Conservation (phyloP, 2,888 invertebrate species). For the Hydroisotoma schaefferi region DNA sequence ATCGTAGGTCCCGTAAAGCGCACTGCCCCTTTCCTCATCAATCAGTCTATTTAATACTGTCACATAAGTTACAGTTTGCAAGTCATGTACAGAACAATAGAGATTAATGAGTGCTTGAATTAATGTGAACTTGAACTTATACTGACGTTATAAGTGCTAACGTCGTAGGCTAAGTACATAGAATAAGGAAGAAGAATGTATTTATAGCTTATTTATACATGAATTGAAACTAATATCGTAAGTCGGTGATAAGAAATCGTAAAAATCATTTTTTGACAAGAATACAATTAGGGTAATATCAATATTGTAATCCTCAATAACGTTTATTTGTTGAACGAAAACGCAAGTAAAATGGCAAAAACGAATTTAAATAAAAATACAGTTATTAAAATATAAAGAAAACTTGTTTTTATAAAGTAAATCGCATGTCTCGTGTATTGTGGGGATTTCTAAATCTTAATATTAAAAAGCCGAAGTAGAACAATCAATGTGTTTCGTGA, state of each 20-base stretch:
- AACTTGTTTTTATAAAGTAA: too few relatives aligned
- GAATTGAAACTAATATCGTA: neutral
- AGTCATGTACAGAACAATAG: constrained; percentile 4
- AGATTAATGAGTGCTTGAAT: neutral
- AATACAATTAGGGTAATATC: neutral
- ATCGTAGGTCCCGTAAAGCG: too few relatives aligned
- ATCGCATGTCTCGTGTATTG: too few relatives aligned
- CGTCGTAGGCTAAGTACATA: neutral
- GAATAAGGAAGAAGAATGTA: neutral
- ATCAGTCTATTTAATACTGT: too few relatives aligned
- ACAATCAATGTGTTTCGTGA: too few relatives aligned
- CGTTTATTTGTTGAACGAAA: constrained; percentile 7
- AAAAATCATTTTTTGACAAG: constrained; percentile 16
- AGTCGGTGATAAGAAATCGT: neutral
- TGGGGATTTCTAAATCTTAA: too few relatives aligned
- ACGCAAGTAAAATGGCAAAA: constrained; percentile 15
- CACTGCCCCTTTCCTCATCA: too few relatives aligned
- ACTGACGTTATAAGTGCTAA: neutral
- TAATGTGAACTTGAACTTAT: constrained; percentile 22
- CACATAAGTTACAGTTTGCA: constrained; percentile 2
- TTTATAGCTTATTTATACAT: neutral
- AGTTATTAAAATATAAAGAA: neutral
- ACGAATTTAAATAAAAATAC: neutral
- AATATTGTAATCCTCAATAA: constrained; percentile 1
- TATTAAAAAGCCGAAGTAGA: too few relatives aligned